phyloP scores from a whole-genome alignment of 1,140 invertebrate genomes.

The Nymphalis io region DNA sequence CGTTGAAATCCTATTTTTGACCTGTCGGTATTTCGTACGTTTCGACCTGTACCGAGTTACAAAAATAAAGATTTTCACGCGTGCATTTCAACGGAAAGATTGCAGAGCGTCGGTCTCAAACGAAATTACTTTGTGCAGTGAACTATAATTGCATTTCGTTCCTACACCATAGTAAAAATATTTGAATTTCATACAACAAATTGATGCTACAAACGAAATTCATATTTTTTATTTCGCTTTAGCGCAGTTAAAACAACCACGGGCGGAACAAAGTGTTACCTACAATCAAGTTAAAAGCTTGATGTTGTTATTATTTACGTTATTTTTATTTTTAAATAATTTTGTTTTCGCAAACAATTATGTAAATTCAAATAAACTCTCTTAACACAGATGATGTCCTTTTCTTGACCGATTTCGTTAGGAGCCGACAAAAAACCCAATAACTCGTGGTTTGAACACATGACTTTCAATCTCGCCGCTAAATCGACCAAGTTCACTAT shows the following conservation, averaged over 20 bases:
- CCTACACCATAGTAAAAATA: slow-evolving; percentile 30
- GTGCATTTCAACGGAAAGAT: slow-evolving; percentile 44
- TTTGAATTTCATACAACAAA: slow-evolving; percentile 27
- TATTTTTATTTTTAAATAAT: not conserved
- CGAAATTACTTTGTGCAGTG: slow-evolving; percentile 39
- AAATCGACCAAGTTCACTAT: too few species aligned
- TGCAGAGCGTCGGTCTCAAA: slow-evolving; percentile 38
- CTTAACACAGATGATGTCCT: too few species aligned
- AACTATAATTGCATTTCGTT: slow-evolving; percentile 37
- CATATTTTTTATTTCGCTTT: slow-evolving; percentile 5
- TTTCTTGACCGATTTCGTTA: too few species aligned
- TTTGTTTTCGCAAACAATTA: not conserved
- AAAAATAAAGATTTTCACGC: slow-evolving; percentile 60
- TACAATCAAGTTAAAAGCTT: slow-evolving; percentile 15
- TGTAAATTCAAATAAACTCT: not conserved
- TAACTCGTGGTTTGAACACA: too few species aligned
- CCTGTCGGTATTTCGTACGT: slow-evolving; percentile 60
- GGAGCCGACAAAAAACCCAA: too few species aligned
- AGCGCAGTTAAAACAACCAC: not conserved
- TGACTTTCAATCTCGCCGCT: too few species aligned
- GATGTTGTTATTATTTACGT: not conserved
- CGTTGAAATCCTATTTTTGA: slow-evolving; percentile 63
- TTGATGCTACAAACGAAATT: slow-evolving; percentile 17
- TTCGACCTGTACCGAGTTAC: slow-evolving; percentile 39
- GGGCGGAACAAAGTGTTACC: not conserved